Conservation (phyloP, 2,888 invertebrate species). For the Lapara coniferarum region DNA sequence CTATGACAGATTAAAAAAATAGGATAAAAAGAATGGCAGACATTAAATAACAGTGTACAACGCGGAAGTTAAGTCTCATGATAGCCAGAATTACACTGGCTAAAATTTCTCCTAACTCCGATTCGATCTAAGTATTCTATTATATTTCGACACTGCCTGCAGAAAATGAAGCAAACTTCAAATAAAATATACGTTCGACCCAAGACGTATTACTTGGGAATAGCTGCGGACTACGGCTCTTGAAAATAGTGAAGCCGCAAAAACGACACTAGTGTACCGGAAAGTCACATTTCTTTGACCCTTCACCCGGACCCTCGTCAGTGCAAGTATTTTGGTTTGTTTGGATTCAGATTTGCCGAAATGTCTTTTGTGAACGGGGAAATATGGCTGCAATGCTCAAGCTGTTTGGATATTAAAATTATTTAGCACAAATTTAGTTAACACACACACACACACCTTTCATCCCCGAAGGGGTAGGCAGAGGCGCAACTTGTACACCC, state of each 20-base stretch:
- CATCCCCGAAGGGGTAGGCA: too few relatives aligned
- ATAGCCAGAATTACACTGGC: too few relatives aligned
- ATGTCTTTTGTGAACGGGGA: background rate
- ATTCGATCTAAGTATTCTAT: too few relatives aligned
- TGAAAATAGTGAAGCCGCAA: slow-evolving; percentile 9
- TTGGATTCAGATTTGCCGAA: background rate
- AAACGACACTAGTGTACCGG: slow-evolving; percentile 3
- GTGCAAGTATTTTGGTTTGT: background rate
- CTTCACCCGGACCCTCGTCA: background rate
- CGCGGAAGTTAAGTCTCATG: too few relatives aligned
- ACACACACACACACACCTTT: too few relatives aligned
- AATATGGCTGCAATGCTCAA: background rate
- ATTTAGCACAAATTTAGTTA: too few relatives aligned
- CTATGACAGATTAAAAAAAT: too few relatives aligned
- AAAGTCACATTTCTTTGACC: slow-evolving; percentile 7
- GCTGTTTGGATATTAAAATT: background rate
- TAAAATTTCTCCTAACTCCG: too few relatives aligned
- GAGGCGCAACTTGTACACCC: too few relatives aligned
- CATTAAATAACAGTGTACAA: too few relatives aligned
- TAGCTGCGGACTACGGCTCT: background rate
- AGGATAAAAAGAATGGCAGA: too few relatives aligned
- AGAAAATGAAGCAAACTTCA: background rate
- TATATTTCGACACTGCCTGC: too few relatives aligned
- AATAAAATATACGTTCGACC: background rate
- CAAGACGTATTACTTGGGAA: background rate